Evolutionary conservation across 2,797 vertebrate species (phyloP).

Genomic region (Cynopterus sphinx): DNA sequence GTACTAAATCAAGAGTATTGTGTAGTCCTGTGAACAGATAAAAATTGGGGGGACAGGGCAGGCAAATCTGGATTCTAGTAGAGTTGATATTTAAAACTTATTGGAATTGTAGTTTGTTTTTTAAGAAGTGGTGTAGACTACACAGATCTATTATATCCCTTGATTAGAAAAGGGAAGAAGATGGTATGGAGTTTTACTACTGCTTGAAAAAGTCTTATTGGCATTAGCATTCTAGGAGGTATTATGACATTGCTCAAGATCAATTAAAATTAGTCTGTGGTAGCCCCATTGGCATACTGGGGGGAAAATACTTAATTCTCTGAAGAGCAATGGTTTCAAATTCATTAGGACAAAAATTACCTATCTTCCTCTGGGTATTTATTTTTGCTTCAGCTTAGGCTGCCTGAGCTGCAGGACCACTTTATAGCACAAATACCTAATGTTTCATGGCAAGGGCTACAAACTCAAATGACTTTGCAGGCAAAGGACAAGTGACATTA

Average conservation of each 20-base stretch:
- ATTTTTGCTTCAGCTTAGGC: neutral
- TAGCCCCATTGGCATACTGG: neutral
- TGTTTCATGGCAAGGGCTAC: neutral
- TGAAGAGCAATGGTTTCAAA: neutral
- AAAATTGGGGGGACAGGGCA: neutral
- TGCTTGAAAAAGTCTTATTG: conserved; percentile 44
- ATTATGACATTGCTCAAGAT: neutral
- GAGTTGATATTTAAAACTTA: neutral
- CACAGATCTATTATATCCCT: neutral
- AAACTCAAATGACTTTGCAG: neutral
- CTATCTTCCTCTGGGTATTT: conserved; percentile 2
- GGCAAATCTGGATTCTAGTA: neutral
- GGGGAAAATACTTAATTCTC: neutral
- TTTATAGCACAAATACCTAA: neutral
- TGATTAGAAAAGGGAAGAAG: conserved; percentile 21
- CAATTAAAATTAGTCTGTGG: conserved; percentile 16
- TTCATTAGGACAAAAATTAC: conserved; percentile 8
- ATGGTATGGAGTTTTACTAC: neutral
- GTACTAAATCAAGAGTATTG: neutral
- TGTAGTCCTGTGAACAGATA: neutral
- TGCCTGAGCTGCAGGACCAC: neutral
- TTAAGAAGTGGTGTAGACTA: neutral
- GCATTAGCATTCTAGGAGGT: neutral
- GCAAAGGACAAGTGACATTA: too few relatives aligned
- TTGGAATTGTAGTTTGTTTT: neutral